phyloP scores from a whole-genome alignment of 2,888 invertebrate species.

The Pollenia griseotomentosa region DNA sequence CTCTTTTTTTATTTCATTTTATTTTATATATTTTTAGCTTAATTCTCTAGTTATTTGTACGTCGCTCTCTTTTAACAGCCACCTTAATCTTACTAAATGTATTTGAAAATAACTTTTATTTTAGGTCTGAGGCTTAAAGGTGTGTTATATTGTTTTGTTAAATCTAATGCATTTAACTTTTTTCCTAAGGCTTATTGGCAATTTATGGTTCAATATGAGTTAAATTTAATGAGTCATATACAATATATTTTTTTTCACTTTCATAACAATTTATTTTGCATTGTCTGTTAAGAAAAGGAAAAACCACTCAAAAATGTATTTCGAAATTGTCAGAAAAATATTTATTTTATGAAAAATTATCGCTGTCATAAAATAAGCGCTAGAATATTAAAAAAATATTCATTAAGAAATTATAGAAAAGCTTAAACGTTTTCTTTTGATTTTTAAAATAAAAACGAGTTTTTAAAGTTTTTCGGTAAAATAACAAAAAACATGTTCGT shows the following conservation, averaged over 20 bases:
- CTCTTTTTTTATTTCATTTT: not conserved
- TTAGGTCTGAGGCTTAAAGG: constrained; percentile 58
- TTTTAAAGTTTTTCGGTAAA: no score
- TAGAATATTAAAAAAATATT: constrained; percentile 7
- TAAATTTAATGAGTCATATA: constrained; percentile 66
- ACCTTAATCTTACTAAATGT: constrained; percentile 1
- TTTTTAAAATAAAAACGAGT: not conserved
- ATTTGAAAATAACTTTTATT: constrained; percentile 28
- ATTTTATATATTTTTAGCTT: constrained; percentile 57
- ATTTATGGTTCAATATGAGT: constrained; percentile 51
- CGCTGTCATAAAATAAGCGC: constrained; percentile 38
- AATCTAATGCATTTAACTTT: constrained; percentile 49
- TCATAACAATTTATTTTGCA: not conserved
- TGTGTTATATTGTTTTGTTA: constrained; percentile 39
- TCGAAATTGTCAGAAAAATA: constrained; percentile 21
- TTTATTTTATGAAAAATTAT: constrained; percentile 35
- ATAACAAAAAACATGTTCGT: no score
- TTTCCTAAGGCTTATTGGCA: constrained; percentile 28
- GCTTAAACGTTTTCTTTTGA: not conserved
- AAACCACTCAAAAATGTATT: constrained; percentile 12
- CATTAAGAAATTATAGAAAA: constrained; percentile 2
- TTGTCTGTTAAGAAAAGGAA: not conserved
- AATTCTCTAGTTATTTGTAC: not conserved
- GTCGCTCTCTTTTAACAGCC: not conserved
- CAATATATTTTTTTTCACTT: constrained; percentile 1